Base-by-base conservation (phyloP, 1,140 invertebrate species). In the Palaemon carinicauda region DNA sequence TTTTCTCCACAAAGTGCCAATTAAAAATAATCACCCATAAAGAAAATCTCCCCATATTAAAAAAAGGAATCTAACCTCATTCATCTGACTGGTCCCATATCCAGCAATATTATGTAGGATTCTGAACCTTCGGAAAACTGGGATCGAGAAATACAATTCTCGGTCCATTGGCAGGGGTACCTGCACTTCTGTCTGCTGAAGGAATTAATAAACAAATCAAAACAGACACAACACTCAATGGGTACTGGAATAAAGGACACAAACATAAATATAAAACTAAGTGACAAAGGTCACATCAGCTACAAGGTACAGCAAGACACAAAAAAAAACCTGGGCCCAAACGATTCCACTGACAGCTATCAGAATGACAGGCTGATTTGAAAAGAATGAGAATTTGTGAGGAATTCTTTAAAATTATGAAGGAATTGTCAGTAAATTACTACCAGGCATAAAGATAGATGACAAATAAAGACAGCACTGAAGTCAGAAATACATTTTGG, bases 41-140 rank as follows among this genome's bases (percentile, higher is more conserved):
- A 41, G 41, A 41, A 41, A 41, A 41, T 41, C 41, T 41, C 41
- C 41, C 41, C 33, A 29, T 19, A 73, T 73, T 73, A 73, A 29
- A 73, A 73, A 73, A 73, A 33, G n/a, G 31, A 21, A 14, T 53
- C 81, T 82, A 74, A 82, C 81, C 81, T 82, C 69, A 33, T 73
- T 31, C 27, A 74, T 74, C 65, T 53, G 81, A 82, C 71, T 54
- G 74, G 81, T 53, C 54, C 81, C 81, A 54, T 74, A 82, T 31
- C 69, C 81, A 41, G 50, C 81, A 82, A 82, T 74, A 74, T 82
- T 82, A 54, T 82, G 81, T 51, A 73, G 81, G 69, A 82, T 74
- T 71, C 81, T 82, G 81, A 74, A 82, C 52, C 81, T 33, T 52
- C 81, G 73, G 81, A 82, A 82, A 31, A 82, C 81, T 75, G 81